Conservation (phyloP, 2,113 vertebrate species). For the Butorides virescens region DNA sequence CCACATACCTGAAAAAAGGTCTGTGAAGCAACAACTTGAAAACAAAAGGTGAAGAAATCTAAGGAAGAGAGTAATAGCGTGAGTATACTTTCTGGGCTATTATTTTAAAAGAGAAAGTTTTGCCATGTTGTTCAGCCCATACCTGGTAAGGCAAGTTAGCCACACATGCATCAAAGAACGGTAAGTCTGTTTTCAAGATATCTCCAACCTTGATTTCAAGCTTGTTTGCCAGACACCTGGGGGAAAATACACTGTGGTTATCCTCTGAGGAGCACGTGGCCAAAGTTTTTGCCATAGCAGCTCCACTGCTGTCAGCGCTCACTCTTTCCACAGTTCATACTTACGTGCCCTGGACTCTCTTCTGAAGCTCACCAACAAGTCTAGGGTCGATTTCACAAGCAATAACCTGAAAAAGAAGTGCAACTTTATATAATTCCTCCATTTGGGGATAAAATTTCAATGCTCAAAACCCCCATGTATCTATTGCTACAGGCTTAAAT, state of each 20-base stretch:
- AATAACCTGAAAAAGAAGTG: constrained; percentile 81
- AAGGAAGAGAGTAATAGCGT: constrained; percentile 6
- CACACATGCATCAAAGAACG: constrained; percentile 95
- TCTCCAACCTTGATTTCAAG: constrained; percentile 95
- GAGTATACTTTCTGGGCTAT: neutral
- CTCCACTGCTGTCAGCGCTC: accelerated
- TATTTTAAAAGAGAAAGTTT: neutral
- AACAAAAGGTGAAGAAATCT: constrained; percentile 98
- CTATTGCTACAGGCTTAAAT: neutral
- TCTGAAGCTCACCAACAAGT: constrained; percentile 95
- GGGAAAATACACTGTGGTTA: neutral
- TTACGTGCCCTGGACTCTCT: constrained; percentile 97
- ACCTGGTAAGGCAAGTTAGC: constrained; percentile 99
- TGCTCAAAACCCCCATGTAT: neutral
- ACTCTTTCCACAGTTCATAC: constrained; percentile 5
- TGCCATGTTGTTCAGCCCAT: neutral
- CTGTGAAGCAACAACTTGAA: constrained; percentile 95
- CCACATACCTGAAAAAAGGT: constrained; percentile 93
- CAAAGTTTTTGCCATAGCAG: neutral
- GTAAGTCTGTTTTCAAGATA: constrained; percentile 90
- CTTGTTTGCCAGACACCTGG: constrained; percentile 82
- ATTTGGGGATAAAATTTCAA: neutral
- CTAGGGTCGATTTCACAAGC: constrained; percentile 95
- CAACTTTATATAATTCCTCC: neutral
- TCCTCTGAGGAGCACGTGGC: neutral